Conservation (phyloP, 2,797 vertebrate species). For the Chanos chanos region DNA sequence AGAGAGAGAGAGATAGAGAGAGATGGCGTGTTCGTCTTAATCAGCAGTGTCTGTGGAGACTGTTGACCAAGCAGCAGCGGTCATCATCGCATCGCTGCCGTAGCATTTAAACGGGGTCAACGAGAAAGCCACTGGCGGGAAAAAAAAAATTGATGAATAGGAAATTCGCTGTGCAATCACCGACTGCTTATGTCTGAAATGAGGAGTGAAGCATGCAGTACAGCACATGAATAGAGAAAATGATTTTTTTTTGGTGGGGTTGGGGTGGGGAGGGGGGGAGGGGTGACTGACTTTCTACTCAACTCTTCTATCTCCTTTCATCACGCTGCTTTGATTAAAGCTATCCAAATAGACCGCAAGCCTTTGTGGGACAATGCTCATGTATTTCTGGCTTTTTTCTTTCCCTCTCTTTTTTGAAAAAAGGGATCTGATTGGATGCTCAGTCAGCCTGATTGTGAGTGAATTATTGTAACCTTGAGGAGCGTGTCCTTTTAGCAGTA, state of each 20-base stretch:
- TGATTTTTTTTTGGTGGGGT: slow-evolving; percentile 7
- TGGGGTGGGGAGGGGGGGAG: no score
- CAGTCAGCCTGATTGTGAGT: slow-evolving; percentile 32
- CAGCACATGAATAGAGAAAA: slow-evolving; percentile 1
- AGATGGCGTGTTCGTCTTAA: slow-evolving; percentile 26
- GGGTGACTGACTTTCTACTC: slow-evolving; percentile 23
- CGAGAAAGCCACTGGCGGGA: not conserved
- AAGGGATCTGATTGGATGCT: slow-evolving; percentile 39
- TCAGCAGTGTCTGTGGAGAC: slow-evolving; percentile 30
- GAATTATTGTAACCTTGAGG: slow-evolving; percentile 49
- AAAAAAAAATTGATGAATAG: slow-evolving; percentile 41
- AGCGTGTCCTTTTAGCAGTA: slow-evolving; percentile 32
- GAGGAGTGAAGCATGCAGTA: not conserved
- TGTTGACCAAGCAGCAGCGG: slow-evolving; percentile 36
- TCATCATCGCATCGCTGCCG: slow-evolving; percentile 26
- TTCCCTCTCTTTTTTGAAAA: not conserved
- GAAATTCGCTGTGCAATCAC: slow-evolving; percentile 38
- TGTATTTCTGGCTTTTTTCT: slow-evolving; percentile 7
- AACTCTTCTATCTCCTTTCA: slow-evolving; percentile 1
- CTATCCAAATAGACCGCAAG: slow-evolving; percentile 18
- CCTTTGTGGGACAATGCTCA: not conserved
- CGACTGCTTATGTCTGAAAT: slow-evolving; percentile 29
- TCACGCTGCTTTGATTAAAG: slow-evolving; percentile 37
- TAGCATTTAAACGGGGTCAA: slow-evolving; percentile 21
- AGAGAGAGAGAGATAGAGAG: not conserved